Base-by-base conservation (phyloP, 2,113 vertebrate species). In the Delphinapterus leucas region DNA sequence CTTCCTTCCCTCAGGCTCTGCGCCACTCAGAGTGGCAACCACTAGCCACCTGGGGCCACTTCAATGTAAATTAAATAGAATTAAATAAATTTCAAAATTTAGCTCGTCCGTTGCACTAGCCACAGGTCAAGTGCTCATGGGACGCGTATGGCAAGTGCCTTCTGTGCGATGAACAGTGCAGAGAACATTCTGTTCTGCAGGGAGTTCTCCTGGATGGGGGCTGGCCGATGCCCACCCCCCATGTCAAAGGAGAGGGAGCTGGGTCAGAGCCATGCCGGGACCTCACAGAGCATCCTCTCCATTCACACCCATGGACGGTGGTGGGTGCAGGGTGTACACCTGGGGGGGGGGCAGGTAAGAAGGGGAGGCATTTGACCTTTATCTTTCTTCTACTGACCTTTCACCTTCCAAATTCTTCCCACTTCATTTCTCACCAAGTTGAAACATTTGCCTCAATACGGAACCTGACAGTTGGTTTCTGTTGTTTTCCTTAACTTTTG, bases 61-160 rank as follows among this genome's bases (percentile, higher is more conserved):
- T 55, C 55, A 77, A 53, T 41, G 3, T 28, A 47, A 74, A 82
- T 36, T 81, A 47, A 79, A 38, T 25, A 38, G 31, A 81, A 90
- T 49, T 28, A 94, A 92, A 73, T 68, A 82, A 83, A 95, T 80
- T 70, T 79, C 26, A 76, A 58, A 71, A 53, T 53, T 53, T 65
- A 97, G 20, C 18, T 87, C 7, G 3, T 77, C 71, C 58, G 20
- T 47, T 21, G 36, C 4, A 49, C n/a, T 41, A 85, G 53, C 10
- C 38, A 74, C n/a, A 26, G 18, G 87, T 44, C 60, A 93, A 82
- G 3, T 73, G 65, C 31, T 73, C n/a, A 23, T 1, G 0, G 67
- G 79, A 86, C 4, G 10, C 8, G 25, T 18, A 18, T 44, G n/a
- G 25, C 61, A 83, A 79, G 74, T 33, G 21, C 15, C 74, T 92